Base-by-base conservation (phyloP, 92 coral and sea anemone species). In the Palythoa caribaeorum region DNA sequence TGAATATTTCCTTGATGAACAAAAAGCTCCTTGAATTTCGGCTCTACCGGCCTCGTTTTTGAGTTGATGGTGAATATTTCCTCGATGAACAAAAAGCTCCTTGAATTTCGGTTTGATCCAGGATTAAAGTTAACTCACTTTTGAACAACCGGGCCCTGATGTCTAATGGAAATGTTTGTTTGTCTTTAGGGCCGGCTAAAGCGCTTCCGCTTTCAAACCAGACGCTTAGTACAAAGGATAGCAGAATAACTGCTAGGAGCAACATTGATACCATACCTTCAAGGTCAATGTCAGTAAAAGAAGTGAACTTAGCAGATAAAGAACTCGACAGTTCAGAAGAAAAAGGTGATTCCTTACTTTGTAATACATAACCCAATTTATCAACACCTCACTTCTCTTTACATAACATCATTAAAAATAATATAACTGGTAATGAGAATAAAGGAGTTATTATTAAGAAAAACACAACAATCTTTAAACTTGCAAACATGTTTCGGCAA, bases 281-380 rank as follows among this genome's bases (percentile, higher is more conserved):
- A 6, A 39, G 19, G 55, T 68, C 47, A 81, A 14, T 38, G 20
- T n/a, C 11, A 21, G 13, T 44, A 65, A 80, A 80, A 50, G 59
- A 81, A 38, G 72, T 15, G 48, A 60, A 39, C 1, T 60, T 79
- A 40, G 75, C 51, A 51, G 85, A 80, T 2, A 63, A 44, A 19
- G 52, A 68, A 20, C 48, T 74, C 5, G 63, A 80, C 21, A 39
- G 21, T 44, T 66, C 85, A 39, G 60, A 70, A 48, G 85, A 44
- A 19, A 52, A 48, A 65, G 48, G 85, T 80, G 66, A 21, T 5
- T 19, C 7, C 4, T 16, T 38, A 57, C 12, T 35, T 2, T 21
- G 83, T 28, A 28, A 28, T 28, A 28, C 28, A 53, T 55, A 35
- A 6, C 16, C 35, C 0, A n/a, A 9, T 77, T 14, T 5, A 52